These are phyloP conservation scores for Gorsachius magnificus DNA, from an alignment of 2,797 vertebrate species.

Conservation along the genomic window DNA sequence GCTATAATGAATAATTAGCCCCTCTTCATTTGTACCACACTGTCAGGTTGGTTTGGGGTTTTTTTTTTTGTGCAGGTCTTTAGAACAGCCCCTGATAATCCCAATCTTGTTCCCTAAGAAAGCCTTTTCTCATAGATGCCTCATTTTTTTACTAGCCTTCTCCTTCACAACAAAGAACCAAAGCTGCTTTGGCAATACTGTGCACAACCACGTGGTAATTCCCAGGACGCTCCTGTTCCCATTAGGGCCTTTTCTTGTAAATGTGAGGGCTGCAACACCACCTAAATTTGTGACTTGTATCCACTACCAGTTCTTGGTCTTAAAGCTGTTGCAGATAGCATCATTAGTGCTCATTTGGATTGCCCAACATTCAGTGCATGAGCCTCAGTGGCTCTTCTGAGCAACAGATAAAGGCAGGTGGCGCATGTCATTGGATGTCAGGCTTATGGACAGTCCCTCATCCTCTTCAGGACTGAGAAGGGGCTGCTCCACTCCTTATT, in stretches of 20 bases:
- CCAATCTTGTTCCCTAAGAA: neutral
- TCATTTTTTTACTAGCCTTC: neutral
- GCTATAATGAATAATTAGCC: neutral
- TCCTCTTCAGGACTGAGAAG: neutral
- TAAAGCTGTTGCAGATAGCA: neutral
- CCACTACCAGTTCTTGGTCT: neutral
- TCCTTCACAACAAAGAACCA: neutral
- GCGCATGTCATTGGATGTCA: neutral
- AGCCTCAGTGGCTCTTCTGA: neutral
- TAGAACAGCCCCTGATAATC: neutral
- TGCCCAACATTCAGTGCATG: neutral
- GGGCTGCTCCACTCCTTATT: neutral
- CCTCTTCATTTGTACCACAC: neutral
- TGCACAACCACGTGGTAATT: neutral
- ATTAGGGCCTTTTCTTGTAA: neutral
- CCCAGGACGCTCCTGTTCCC: neutral
- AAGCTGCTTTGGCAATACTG: neutral
- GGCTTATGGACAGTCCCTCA: neutral
- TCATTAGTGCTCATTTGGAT: neutral
- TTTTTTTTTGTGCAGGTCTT: neutral
- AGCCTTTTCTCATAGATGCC: neutral
- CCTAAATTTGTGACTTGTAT: neutral
- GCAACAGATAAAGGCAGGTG: neutral
- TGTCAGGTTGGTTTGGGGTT: neutral
- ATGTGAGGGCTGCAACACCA: neutral